Conservation (phyloP, 2,888 invertebrate genomes). For the Steromphala cineraria region DNA sequence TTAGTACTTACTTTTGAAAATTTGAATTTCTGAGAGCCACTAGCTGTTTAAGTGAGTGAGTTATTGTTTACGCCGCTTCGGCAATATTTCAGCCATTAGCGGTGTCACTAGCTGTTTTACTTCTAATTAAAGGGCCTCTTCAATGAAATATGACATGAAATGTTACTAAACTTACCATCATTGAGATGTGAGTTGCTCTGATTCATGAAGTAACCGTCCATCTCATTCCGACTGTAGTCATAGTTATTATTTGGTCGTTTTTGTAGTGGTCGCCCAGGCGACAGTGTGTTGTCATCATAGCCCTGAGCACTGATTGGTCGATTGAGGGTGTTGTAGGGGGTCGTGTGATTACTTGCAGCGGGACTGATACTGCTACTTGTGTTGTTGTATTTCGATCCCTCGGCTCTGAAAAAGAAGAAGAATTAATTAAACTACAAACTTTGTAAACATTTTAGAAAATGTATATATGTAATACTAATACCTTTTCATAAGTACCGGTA, state of each 20-base stretch:
- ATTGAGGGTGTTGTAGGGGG: conserved; percentile 65
- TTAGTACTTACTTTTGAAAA: too few species aligned
- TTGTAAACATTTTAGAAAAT: too few species aligned
- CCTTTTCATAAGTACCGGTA: too few species aligned
- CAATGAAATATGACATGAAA: too few species aligned
- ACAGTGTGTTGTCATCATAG: conserved; percentile 66
- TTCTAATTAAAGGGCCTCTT: too few species aligned
- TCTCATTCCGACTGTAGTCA: conserved; percentile 34
- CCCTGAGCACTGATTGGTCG: conserved; percentile 66
- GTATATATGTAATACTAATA: too few species aligned
- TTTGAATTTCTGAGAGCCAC: too few species aligned
- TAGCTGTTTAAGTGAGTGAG: too few species aligned
- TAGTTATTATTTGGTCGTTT: conserved; percentile 20
- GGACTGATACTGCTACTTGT: conserved; percentile 22
- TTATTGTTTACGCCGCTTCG: too few species aligned
- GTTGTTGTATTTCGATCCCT: conserved; percentile 22
- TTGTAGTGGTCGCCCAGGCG: conserved; percentile 48
- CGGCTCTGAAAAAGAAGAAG: conserved; percentile 22
- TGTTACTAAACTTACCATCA: background rate
- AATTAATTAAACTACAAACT: too few species aligned
- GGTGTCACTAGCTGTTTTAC: too few species aligned
- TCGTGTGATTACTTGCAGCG: conserved; percentile 50
- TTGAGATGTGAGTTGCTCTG: conserved; percentile 49
- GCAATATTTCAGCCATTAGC: too few species aligned
- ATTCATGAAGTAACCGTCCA: conserved; percentile 48